phyloP scores from a whole-genome alignment of 2,797 vertebrate species.

The Pangasius sanitwongsei region DNA sequence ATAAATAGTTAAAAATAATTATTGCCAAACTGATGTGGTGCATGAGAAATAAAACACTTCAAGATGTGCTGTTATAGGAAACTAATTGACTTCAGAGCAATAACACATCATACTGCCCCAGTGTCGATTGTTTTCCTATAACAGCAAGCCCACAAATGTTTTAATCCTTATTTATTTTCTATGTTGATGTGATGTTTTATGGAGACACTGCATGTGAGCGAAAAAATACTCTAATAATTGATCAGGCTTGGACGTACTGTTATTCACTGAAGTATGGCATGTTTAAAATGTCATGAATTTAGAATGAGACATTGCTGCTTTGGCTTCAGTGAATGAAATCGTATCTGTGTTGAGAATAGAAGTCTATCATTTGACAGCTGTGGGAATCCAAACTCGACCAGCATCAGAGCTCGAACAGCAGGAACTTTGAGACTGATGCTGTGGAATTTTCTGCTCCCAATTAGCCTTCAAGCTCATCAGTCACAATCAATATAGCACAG shows the following conservation, averaged over 20 bases:
- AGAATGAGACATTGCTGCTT: neutral
- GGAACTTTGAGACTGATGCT: constrained; percentile 44
- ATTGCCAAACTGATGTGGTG: neutral
- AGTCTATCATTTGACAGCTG: neutral
- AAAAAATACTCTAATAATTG: neutral
- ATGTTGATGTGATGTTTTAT: neutral
- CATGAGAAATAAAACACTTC: neutral
- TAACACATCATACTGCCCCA: neutral
- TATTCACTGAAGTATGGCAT: neutral
- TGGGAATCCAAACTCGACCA: constrained; percentile 36
- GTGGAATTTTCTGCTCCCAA: constrained; percentile 72
- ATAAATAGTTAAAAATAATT: neutral
- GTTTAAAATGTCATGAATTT: neutral
- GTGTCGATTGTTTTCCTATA: neutral
- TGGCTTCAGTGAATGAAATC: neutral
- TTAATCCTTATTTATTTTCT: neutral
- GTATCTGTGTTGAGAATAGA: neutral
- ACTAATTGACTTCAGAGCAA: neutral
- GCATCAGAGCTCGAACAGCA: constrained; percentile 42
- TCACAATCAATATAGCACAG: constrained; percentile 76
- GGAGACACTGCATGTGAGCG: neutral
- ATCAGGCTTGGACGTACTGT: neutral
- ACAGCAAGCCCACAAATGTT: too few species aligned
- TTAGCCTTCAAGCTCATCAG: constrained; percentile 81
- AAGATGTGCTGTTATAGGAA: neutral